Base-by-base conservation (phyloP, 2,888 invertebrate genomes). In the Stenurella melanura region DNA sequence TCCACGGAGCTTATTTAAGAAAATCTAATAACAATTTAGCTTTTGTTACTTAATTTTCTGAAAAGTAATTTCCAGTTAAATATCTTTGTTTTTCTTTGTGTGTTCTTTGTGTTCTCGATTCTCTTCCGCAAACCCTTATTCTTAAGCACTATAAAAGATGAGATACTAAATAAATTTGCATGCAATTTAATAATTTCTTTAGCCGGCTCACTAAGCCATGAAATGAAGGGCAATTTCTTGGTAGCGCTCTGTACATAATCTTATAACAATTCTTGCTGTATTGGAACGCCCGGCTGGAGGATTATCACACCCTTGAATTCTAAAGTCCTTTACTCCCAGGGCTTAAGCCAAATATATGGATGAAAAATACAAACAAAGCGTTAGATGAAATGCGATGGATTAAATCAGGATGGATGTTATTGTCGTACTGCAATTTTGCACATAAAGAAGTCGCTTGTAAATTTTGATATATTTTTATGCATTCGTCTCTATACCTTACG, bases 151-250 rank as follows among this genome's bases (percentile, higher is more conserved):
- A 75, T 68, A 75, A 75, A 56, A 68, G 74, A 74, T 74, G 74
- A 74, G 74, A 74, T 68, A 74, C 74, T 74, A 74, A 74, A 74
- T 74, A 74, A 74, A 74, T 74, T 74, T 74, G 74, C 67, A 74
- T 74, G 74, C 74, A 74, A 74, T 74, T 74, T 74, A 74, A 74
- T 74, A 74, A 74, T 75, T 75, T 70, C 68, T 69, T 75, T 56
- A 75, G 75, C 30, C 70, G 70, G 75, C 17, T 63, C 75, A 75
- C 68, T 75, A 75, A 67, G 63, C 75, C 75, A 58, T 70, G 70
- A 75, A 75, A 75, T 75, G 70, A 70, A 70, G 70, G 70, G 63
- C 75, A 75, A 75, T 75, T 75, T 75, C 70, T 75, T 73, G 73
- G 73, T 73, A 73, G 73, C 67, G 57, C 57, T 66, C 38, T 54